A percentile compares a stretch with the other conserved stretches of the same genome.
These are phyloP conservation scores for Piprites chloris DNA, from an alignment of 2,113 vertebrate genomes.

Conservation along the genomic window DNA sequence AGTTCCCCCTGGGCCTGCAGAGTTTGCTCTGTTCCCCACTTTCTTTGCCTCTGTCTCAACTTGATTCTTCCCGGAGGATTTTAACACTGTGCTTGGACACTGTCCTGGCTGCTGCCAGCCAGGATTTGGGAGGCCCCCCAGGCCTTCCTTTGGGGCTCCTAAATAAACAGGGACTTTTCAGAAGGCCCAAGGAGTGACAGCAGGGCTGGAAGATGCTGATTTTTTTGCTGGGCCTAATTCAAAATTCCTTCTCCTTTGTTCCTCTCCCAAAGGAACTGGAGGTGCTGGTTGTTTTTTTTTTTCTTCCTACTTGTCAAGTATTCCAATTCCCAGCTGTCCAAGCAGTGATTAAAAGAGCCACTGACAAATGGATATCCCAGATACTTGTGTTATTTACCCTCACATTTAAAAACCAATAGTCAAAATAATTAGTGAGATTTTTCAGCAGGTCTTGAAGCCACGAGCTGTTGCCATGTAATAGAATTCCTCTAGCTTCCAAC, in stretches of 20 bases:
- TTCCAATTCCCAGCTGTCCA: background rate
- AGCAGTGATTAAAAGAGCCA: background rate
- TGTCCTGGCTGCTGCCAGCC: background rate
- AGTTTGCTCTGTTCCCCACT: background rate
- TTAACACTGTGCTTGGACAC: background rate
- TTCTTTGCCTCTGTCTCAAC: background rate
- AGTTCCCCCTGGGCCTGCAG: background rate
- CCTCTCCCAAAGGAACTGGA: background rate
- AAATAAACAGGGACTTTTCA: background rate
- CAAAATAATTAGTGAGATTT: background rate
- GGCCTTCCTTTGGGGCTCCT: background rate
- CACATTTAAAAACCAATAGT: background rate
- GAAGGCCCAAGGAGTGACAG: background rate
- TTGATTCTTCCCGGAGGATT: background rate
- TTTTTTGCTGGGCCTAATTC: background rate
- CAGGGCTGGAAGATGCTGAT: background rate
- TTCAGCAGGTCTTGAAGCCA: background rate
- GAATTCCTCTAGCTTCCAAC: background rate
- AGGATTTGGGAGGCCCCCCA: background rate
- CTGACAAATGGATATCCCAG: background rate
- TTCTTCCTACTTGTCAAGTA: background rate
- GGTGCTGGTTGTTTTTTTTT: background rate
- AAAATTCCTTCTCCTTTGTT: constrained; percentile 10
- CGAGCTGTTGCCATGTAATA: background rate
- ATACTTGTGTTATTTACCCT: background rate